Conservation (phyloP, 2,888 invertebrate species). For the Aspidiotus destructor region DNA sequence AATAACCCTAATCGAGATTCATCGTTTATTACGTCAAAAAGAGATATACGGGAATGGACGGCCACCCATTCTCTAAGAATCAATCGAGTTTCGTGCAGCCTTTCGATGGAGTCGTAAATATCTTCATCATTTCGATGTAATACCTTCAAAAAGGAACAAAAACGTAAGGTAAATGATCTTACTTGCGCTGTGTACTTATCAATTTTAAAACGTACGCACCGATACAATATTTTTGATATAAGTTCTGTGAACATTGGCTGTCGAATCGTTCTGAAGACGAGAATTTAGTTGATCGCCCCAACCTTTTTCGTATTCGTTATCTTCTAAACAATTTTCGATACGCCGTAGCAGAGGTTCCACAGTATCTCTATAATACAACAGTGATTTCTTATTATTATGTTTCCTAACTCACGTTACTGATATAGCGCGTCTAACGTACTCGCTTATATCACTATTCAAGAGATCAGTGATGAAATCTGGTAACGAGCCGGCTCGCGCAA, state of each 20-base stretch:
- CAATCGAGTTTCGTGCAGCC: conserved; percentile 18
- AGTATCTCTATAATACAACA: conserved; percentile 11
- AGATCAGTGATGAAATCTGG: conserved; percentile 23
- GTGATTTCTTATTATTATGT: neutral
- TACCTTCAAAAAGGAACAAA: conserved; percentile 2
- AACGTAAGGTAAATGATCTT: too few relatives aligned
- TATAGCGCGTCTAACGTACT: neutral
- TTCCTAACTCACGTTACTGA: neutral
- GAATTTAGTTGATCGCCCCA: conserved; percentile 19
- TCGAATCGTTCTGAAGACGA: conserved; percentile 8
- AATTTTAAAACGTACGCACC: conserved; percentile 2
- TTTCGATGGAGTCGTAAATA: conserved; percentile 17
- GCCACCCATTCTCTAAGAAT: conserved; percentile 17
- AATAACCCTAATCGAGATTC: conserved; percentile 4
- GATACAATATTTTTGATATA: conserved; percentile 21
- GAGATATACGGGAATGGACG: conserved; percentile 10
- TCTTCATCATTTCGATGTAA: conserved; percentile 9
- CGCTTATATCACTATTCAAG: conserved; percentile 16
- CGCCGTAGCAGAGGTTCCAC: conserved; percentile 6
- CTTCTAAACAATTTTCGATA: conserved; percentile 26
- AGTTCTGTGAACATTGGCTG: neutral
- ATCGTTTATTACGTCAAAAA: conserved; percentile 16
- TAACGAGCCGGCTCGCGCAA: conserved; percentile 15
- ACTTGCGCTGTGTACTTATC: too few relatives aligned
- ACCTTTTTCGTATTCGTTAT: conserved; percentile 27